phyloP scores from a whole-genome alignment of 2,888 invertebrate genomes.

The Sinodicranocentrus sp. region DNA sequence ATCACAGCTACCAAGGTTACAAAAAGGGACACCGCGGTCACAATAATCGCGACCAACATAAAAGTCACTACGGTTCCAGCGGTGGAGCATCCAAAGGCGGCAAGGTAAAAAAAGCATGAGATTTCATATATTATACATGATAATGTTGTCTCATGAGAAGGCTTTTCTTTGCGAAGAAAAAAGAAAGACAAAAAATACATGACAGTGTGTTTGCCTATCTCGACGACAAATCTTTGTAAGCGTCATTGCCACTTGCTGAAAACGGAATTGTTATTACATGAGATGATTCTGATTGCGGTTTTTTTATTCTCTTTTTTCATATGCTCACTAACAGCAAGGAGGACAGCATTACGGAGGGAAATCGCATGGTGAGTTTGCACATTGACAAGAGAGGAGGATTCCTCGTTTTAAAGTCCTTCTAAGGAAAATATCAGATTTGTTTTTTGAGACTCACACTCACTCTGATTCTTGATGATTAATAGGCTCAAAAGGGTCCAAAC shows the following conservation, averaged over 20 bases:
- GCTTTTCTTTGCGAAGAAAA: neutral
- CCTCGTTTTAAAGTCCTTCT: constrained; percentile 20
- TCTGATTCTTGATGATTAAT: constrained; percentile 46
- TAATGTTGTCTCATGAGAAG: neutral
- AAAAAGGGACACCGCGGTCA: constrained; percentile 76
- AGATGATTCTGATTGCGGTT: constrained; percentile 7
- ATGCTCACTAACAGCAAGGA: constrained; percentile 70
- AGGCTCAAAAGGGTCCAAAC: constrained; percentile 74
- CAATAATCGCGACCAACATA: constrained; percentile 74
- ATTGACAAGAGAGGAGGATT: constrained; percentile 5
- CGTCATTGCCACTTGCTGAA: constrained; percentile 28
- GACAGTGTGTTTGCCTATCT: constrained; percentile 3
- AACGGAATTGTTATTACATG: neutral
- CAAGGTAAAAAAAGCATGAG: constrained; percentile 68
- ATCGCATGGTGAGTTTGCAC: constrained; percentile 65
- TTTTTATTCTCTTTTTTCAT: constrained; percentile 11
- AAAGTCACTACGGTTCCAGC: constrained; percentile 75
- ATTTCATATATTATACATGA: no score
- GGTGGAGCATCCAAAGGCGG: constrained; percentile 75
- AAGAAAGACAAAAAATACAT: neutral
- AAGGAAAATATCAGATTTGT: constrained; percentile 21
- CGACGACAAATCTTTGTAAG: neutral
- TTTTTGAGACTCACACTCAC: neutral
- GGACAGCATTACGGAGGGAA: constrained; percentile 76
- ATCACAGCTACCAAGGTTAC: constrained; percentile 74